A percentile compares a stretch with the other conserved stretches of the same genome.
Evolutionary conservation across 1,140 invertebrate species (phyloP).

Genomic region (Mamestra configurata): DNA sequence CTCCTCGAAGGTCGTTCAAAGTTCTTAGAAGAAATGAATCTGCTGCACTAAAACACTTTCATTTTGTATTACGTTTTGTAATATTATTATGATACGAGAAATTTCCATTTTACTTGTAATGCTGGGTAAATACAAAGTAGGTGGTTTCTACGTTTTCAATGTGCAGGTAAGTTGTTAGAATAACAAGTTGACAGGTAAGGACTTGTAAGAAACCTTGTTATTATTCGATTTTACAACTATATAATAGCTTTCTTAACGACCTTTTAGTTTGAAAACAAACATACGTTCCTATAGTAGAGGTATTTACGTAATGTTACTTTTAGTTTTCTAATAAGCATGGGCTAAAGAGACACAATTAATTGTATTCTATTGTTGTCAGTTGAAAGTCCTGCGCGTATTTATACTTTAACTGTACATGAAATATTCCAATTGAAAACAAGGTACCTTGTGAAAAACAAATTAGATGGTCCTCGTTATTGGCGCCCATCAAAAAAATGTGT

Average conservation of each 20-base stretch:
- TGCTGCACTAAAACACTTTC: constrained; percentile 82
- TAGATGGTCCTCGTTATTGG: not conserved
- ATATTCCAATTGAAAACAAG: too few relatives aligned
- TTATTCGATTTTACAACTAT: constrained; percentile 12
- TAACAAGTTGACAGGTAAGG: constrained; percentile 40
- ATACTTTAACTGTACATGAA: too few relatives aligned
- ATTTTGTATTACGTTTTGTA: constrained; percentile 68
- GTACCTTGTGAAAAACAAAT: not conserved
- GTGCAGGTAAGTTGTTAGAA: constrained; percentile 34
- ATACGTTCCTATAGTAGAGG: not conserved
- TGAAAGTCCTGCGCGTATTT: too few relatives aligned
- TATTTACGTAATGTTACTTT: not conserved
- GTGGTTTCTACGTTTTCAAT: constrained; percentile 33
- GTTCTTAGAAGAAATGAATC: constrained; percentile 82
- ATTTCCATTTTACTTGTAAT: constrained; percentile 41
- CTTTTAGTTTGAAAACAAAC: not conserved
- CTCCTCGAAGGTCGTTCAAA: constrained; percentile 84
- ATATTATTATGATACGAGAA: constrained; percentile 40
- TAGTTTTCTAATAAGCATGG: not conserved
- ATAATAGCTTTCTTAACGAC: constrained; percentile 8
- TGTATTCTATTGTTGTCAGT: too few relatives aligned
- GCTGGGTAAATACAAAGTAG: constrained; percentile 30
- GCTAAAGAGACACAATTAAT: too few relatives aligned
- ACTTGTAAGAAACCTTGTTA: constrained; percentile 25
- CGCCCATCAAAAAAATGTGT: not conserved